Evolutionary conservation across 2,888 invertebrate genomes (phyloP), one percentile per base, ranked within the genome.

Genomic region (Spisula subtruncata): DNA sequence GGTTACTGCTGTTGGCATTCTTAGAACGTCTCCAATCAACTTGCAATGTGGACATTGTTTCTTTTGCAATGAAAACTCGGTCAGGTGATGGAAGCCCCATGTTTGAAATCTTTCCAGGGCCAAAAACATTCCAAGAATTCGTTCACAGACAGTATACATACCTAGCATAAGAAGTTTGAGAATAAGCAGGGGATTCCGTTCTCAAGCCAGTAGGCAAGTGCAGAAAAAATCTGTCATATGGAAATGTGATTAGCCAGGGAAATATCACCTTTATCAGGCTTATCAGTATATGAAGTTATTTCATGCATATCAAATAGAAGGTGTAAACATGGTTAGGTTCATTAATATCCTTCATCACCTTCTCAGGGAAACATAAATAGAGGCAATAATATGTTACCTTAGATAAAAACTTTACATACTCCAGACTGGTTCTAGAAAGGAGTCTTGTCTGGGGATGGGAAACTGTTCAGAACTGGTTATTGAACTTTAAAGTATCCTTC

Each of bases 201-300:
- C 35, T 75, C 75, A 35, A 75, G 32, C 75, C 35, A 75, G 14
- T 75, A 35, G 18, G 18, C 2, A 32, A 60, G 60, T 60, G 60
- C 16, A n/a, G n/a, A 81, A 51, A 51, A 81, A 81, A n/a, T 81
- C 35, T 82, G 82, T 82, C 82, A 82, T 82, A 46, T 82, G 82
- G 82, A 25, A 56, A 82, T 51, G 56, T 32, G 56, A 82, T 82
- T 82, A 82, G 32, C 54, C 25, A 25, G 25, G 51, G 48, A 48
- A 46, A 48, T 81, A 46, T 81, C 46, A 51, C n/a, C 5, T 41
- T 25, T 20, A 54, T 54, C 20, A 14, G 29, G 8, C 10, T 20
- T 56, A 82, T 82, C 82, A 32, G 82, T 14, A 51, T 82, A 82
- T 82, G 82, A 82, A 56, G 56, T 56, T 56, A 82, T 82, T 82